Evolutionary conservation across 2,797 vertebrate species (phyloP), one percentile per base, ranked within the genome.

Genomic region (Microchirus variegatus): DNA sequence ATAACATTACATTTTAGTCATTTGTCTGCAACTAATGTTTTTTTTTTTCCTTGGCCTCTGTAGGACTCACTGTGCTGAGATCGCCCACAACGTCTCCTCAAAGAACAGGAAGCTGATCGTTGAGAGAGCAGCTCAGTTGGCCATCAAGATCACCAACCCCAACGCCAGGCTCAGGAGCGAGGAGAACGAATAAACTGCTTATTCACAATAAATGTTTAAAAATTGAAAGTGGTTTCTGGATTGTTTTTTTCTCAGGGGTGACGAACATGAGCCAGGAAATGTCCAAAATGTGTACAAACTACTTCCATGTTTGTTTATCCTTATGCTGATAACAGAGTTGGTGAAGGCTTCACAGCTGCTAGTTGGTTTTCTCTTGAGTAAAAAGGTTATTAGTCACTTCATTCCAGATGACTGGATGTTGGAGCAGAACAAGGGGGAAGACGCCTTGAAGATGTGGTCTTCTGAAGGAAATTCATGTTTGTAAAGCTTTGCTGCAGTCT

Each of bases 101-200:
- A 99, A 99, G 92, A 99, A 99, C 93, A 94, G 97, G 80, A 99
- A 99, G 85, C 38, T 96, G 55, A 99, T 99, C 0, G 97, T 99
- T 80, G 97, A 99, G 88, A 90, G 98, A 74, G 97, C 97, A 0
- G 96, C 97, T 31, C 98, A 99, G 89, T 91, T 99, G 35, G 98
- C 98, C 75, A 96, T 99, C 90, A 98, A 98, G 90, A 89, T 99
- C 89, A 99, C 97, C 70, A 99, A 99, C 65, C 96, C 98, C 89
- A 99, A 99, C 0, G 97, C 98, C 91, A 93, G 98, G 73, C 94
- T 99, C 88, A 97, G 97, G 90, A 99, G 97, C 0, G 97, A 99
- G 88, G 97, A 99, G 90, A 99, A 99, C 0, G 98, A 99, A 77
- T 99, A 93, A 93, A 91, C 73, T 64, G 41, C 37, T 72, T 67